Conservation (phyloP, 2,113 vertebrate species). For the Chrysochloris asiatica region DNA sequence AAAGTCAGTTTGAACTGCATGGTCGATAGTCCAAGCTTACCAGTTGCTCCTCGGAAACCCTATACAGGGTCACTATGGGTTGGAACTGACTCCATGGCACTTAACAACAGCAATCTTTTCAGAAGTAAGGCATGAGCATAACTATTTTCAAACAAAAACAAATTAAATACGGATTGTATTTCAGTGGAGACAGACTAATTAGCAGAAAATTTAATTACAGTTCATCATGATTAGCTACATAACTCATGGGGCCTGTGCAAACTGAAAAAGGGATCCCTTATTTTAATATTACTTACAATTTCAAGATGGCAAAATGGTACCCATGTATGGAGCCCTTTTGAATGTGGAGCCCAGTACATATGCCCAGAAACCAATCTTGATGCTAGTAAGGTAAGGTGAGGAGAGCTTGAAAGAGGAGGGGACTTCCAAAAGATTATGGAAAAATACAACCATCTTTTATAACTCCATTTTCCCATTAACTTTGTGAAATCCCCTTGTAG, state of each 20-base stretch:
- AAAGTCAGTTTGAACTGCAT: too few relatives aligned
- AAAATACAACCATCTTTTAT: too few relatives aligned
- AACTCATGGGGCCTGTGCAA: neutral
- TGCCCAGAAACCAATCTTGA: neutral
- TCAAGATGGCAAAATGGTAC: neutral
- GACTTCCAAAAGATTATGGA: too few relatives aligned
- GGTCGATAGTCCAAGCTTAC: too few relatives aligned
- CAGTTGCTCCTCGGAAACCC: too few relatives aligned
- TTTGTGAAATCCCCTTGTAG: too few relatives aligned
- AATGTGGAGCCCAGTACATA: accelerated
- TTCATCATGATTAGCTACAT: neutral
- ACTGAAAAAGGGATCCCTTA: neutral
- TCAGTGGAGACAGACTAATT: constrained; percentile 7
- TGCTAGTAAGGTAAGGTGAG: neutral
- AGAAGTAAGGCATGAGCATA: neutral
- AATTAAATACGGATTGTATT: neutral
- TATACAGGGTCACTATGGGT: too few relatives aligned
- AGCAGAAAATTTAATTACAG: constrained; percentile 59
- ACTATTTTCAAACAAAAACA: neutral
- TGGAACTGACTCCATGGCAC: too few relatives aligned
- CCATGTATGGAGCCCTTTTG: neutral
- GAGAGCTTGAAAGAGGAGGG: too few relatives aligned
- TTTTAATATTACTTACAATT: neutral
- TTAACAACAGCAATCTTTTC: too few relatives aligned
- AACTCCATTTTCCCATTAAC: too few relatives aligned